Evolutionary conservation across 2,113 vertebrate species (phyloP).

Genomic region (Castor canadensis): DNA sequence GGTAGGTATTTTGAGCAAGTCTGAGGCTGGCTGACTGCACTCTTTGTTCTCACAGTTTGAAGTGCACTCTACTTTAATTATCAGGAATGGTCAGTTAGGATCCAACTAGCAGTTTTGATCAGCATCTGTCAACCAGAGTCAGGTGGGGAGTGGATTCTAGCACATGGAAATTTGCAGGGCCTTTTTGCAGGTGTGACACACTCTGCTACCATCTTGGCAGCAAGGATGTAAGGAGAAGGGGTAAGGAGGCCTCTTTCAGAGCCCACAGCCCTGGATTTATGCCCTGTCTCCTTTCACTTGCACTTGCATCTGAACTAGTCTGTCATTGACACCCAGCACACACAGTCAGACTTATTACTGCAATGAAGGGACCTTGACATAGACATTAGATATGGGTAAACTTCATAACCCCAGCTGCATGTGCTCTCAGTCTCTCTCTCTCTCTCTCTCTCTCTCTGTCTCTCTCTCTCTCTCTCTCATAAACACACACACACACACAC

Average conservation of each 20-base stretch:
- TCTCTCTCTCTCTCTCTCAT: no score
- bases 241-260: background rate
- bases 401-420: background rate
- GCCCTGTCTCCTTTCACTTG: background rate
- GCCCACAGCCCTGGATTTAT: background rate
- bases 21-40: background rate
- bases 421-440: background rate
- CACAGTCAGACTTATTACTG: background rate
- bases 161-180: background rate
- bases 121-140: background rate
- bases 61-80: background rate
- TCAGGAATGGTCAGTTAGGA: background rate
- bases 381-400: background rate
- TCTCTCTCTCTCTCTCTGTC: no score
- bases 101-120: background rate
- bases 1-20: constrained; percentile 56
- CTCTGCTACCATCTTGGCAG: no score
- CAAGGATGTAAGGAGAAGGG: background rate
- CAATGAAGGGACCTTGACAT: background rate
- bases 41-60: background rate
- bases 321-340: background rate
- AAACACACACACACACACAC: no score
- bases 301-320: background rate
- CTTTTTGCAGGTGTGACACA: background rate
- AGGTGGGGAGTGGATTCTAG: no score